Base-by-base conservation (phyloP, 2,888 invertebrate species). In the Lasioglossum figueresi region DNA sequence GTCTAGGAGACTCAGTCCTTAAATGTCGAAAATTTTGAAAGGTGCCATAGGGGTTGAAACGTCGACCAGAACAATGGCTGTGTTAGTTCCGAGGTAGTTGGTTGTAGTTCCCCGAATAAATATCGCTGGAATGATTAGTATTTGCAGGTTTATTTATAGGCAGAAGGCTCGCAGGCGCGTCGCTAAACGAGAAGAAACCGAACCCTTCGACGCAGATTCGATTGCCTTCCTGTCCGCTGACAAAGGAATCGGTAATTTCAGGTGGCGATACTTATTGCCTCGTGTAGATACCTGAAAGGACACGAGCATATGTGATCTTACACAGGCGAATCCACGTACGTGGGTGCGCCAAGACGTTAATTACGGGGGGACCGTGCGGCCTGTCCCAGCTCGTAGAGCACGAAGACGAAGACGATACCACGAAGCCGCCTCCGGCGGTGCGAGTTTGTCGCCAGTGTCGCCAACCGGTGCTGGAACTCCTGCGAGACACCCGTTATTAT, bases 271-370 rank as follows among this genome's bases (percentile, higher is more conserved):
- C 78, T 52, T 82, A 82, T 81, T 79, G 79, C 43, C 40, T n/a
- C 82, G 82, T 82, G 86, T 82, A 82, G 78, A 86, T 76, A 85
- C 68, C 74, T 48, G 86, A 76, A 76, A 76, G 79, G 79, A 85
- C 79, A 82, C 76, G 74, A 70, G 74, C 73, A 73, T 86, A 79
- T 37, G 85, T 43, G 79, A 82, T 76, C 76, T 71, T 82, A 87
- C 80, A 88, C 76, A 79, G 80, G 83, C 80, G 83, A 72, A 82
- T 77, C 68, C 74, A 43, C 87, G 85, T 86, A 88, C 85, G 88
- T 87, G 84, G 89, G 89, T 88, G 91, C 89, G 90, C 82, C 90
- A 89, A 84, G 84, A 83, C 89, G 90, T 92, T 93, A 93, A 93
- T 93, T 93, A 93, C 88, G 89, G 92, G 90, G 89, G 89, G 88